These are phyloP conservation scores for Dicaeum eximium DNA, from an alignment of 2,113 vertebrate species.

Conservation along the genomic window DNA sequence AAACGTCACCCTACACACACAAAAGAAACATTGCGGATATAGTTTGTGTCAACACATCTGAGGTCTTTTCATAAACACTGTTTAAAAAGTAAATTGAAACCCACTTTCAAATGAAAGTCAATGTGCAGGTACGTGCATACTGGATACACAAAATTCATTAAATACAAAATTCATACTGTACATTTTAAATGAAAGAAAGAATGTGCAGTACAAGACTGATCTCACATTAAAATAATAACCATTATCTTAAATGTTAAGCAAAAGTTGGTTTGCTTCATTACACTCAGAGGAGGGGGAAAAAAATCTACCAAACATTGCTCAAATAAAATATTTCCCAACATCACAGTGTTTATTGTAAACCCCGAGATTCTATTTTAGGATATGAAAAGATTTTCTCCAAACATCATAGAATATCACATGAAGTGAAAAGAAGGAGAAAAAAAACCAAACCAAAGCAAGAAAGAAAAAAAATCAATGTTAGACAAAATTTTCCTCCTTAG, in stretches of 20 bases:
- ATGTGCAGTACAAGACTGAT: conserved; percentile 72
- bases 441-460: neutral
- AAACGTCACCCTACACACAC: conserved; percentile 79
- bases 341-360: conserved; percentile 86
- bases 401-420: conserved; percentile 54
- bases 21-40: conserved; percentile 66
- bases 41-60: conserved; percentile 71
- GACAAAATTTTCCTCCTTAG: conserved; percentile 48
- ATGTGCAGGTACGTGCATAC: conserved; percentile 80
- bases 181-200: conserved; percentile 74
- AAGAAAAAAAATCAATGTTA: conserved; percentile 1
- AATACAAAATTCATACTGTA: conserved; percentile 80
- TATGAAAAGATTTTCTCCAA: conserved; percentile 66
- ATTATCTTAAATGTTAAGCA: conserved; percentile 72
- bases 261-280: conserved; percentile 44
- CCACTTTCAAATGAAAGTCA: conserved; percentile 82
- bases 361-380: conserved; percentile 74
- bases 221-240: conserved; percentile 72
- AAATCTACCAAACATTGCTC: conserved; percentile 53
- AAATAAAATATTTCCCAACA: conserved; percentile 70
- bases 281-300: neutral
- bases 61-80: conserved; percentile 77
- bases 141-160: conserved; percentile 80
- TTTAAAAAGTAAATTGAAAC: conserved; percentile 75
- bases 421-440: neutral